A percentile compares a stretch with the other conserved stretches of the same genome.
These are phyloP conservation scores for Parauchenoglanis punctatus DNA, from an alignment of 2,797 vertebrate genomes.

Conservation along the genomic window DNA sequence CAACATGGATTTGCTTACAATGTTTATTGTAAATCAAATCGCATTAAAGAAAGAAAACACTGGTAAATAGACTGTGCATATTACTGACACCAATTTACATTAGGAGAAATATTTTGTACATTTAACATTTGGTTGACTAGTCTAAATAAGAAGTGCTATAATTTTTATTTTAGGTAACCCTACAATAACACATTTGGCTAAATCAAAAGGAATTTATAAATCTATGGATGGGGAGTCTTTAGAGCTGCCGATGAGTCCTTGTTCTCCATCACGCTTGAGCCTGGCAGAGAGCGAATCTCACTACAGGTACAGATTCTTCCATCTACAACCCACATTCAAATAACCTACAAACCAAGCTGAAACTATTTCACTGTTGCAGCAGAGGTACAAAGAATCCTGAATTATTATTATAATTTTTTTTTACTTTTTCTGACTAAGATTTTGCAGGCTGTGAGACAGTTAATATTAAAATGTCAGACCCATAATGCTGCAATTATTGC, in stretches of 20 bases:
- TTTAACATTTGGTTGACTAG: no score
- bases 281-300: conserved; percentile 73
- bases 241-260: conserved; percentile 84
- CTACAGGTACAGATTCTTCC: conserved; percentile 71
- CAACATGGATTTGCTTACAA: conserved; percentile 87
- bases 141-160: background rate
- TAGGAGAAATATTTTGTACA: conserved; percentile 60
- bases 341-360: background rate
- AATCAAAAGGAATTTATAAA: conserved; percentile 65
- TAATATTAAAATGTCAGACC: background rate
- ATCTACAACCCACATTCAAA: background rate
- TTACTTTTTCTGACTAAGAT: background rate
- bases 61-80: conserved; percentile 70
- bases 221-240: conserved; percentile 66
- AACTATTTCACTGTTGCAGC: background rate
- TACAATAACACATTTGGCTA: conserved; percentile 75
- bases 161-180: conserved; percentile 70
- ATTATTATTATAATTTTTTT: no score
- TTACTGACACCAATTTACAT: conserved; percentile 44
- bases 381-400: background rate
- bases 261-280: conserved; percentile 72
- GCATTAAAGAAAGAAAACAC: conserved; percentile 78
- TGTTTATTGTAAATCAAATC: conserved; percentile 92
- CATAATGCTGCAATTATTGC: conserved; percentile 19
- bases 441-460: background rate